These are phyloP conservation scores for Salvelinus alpinus DNA, from an alignment of 2,113 vertebrate species.

Conservation along the genomic window DNA sequence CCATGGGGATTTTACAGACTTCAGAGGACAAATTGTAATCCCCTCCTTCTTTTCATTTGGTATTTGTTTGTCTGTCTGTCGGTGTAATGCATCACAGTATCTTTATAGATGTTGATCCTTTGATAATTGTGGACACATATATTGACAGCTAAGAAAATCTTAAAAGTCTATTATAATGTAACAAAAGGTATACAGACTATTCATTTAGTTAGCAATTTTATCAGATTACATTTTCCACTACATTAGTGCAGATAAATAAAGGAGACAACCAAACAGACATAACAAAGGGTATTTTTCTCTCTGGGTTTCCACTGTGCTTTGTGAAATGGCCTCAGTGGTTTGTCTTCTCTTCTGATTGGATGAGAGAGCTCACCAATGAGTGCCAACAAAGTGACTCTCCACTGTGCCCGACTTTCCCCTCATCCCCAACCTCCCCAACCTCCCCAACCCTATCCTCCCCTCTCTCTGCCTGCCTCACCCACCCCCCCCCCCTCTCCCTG, in stretches of 20 bases:
- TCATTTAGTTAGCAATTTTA: conserved; percentile 29
- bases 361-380: conserved; percentile 43
- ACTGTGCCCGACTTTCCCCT: conserved; percentile 29
- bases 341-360: conserved; percentile 51
- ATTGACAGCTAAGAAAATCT: conserved; percentile 7
- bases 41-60: not conserved
- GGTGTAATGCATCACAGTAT: not conserved
- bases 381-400: conserved; percentile 61
- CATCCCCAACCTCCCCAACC: not conserved
- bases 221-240: conserved; percentile 52
- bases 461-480: conserved; percentile 1
- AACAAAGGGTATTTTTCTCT: conserved; percentile 60
- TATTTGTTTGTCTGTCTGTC: conserved; percentile 7
- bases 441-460: not conserved
- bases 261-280: conserved; percentile 60
- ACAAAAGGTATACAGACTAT: conserved; percentile 45
- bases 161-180: conserved; percentile 44
- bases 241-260: conserved; percentile 59
- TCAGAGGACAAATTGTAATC: conserved; percentile 21
- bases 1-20: conserved; percentile 46
- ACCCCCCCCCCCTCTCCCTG: conserved; percentile 25
- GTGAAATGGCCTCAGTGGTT: conserved; percentile 37
- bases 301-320: conserved; percentile 52
- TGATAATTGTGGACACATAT: not conserved
- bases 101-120: not conserved